Base-by-base conservation (phyloP, 2,888 invertebrate species). In the Hermaeophaga mercurialis region DNA sequence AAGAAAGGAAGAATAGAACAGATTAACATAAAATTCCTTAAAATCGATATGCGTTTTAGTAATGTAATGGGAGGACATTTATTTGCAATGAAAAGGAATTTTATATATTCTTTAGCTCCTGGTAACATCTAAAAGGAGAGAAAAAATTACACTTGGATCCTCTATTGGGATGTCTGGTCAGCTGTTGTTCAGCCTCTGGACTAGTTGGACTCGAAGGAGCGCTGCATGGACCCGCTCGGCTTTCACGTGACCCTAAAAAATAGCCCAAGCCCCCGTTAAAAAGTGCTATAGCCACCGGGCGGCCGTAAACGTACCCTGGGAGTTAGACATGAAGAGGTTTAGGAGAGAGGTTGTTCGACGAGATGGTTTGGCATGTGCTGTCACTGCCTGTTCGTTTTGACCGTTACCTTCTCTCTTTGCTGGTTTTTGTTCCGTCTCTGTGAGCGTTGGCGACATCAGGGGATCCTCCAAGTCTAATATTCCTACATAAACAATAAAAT, bases 301-400 rank as follows among this genome's bases (percentile, higher is more conserved):
- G 58, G 59, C 56, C 62, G 55, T 65, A 54, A 73, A 78, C 79
- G 71, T 93, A 86, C 91, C 93, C 87, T 92, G 93, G 83, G 93
- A 92, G 84, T 91, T 93, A 81, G 93, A 91, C 84, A 93, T 92
- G 85, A 94, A 94, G 83, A 94, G 87, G 86, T 94, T 94, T 80
- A 94, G 86, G 80, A 94, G 88, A 80, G 94, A 94, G 79, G 93
- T 93, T 79, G 94, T 92, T 82, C 94, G 89, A 80, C 93, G 90
- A 79, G 92, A 92, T 78, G 90, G 86, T 83, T 90, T 90, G 79
- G 83, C 83, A 68, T 84, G 84, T 76, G 77, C 78, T 77, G 78
- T 78, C 75, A 76, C 76, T 70, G 75, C 73, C 73, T 76, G 76
- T 68, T 75, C 76, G 67, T 70, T 73, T 73, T 71, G 71, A 68